phyloP scores from a whole-genome alignment of 1,140 invertebrate species.

The Doryteuthis pealeii region DNA sequence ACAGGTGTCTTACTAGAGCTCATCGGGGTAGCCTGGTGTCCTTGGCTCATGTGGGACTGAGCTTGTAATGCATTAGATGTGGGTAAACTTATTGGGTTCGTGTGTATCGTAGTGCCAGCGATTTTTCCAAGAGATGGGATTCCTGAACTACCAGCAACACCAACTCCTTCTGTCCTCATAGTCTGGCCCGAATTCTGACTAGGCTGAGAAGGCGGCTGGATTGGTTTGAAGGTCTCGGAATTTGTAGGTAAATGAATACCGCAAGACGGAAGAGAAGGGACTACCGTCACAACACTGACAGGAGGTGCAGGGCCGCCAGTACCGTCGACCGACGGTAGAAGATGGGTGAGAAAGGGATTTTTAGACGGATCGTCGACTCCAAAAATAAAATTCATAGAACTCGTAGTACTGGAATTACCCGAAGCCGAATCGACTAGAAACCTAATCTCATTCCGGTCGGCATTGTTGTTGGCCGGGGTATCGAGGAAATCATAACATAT shows the following conservation, averaged over 20 bases:
- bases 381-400: slow-evolving; percentile 50
- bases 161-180: not conserved
- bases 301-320: too few species aligned
- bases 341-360: slow-evolving; percentile 37
- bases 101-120: not conserved
- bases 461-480: slow-evolving; percentile 64
- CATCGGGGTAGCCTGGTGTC: not conserved
- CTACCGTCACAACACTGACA: not conserved
- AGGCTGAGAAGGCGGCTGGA: slow-evolving; percentile 30
- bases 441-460: slow-evolving; percentile 31
- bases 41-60: slow-evolving; percentile 4
- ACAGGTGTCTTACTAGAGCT: slow-evolving; percentile 5
- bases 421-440: slow-evolving; percentile 36
- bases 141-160: not conserved
- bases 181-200: slow-evolving; percentile 21
- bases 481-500: slow-evolving; percentile 94
- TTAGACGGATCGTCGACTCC: slow-evolving; percentile 50
- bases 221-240: slow-evolving; percentile 28
- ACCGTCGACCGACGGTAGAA: not conserved
- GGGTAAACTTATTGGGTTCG: slow-evolving; percentile 10
- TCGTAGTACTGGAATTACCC: slow-evolving; percentile 46
- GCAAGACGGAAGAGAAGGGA: not conserved
- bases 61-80: not conserved
- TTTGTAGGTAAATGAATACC: not conserved
- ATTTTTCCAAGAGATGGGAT: too few species aligned